A percentile compares a stretch with the other conserved stretches of the same genome.
Conservation (phyloP, 2,888 invertebrate species). For the Tipula lateralis region DNA sequence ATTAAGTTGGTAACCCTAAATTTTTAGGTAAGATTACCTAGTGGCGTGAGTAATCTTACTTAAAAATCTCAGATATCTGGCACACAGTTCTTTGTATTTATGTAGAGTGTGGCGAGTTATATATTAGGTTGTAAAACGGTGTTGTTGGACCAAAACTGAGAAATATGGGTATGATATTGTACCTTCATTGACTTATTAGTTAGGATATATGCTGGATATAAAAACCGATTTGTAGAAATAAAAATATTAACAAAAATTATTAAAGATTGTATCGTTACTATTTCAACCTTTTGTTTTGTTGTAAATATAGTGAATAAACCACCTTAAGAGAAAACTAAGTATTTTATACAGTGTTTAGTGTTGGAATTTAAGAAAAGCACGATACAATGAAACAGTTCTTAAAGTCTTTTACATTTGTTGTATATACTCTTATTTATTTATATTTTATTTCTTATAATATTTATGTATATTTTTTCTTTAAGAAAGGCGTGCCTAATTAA, state of each 20-base stretch:
- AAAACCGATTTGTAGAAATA: neutral
- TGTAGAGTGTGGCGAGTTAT: neutral
- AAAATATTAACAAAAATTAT: neutral
- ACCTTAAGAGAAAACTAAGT: slow-evolving; percentile 11
- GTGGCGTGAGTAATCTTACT: too few species aligned
- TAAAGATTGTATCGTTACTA: neutral
- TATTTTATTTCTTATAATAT: neutral
- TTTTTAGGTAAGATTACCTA: too few species aligned
- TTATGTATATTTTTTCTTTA: neutral
- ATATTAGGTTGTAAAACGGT: neutral
- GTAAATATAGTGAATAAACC: neutral
- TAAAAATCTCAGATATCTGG: too few species aligned
- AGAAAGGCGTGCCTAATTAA: slow-evolving; percentile 35
- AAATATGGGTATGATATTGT: too few species aligned
- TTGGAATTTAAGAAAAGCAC: neutral
- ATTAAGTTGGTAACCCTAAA: too few species aligned
- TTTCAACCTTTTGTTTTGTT: neutral
- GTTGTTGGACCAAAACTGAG: neutral
- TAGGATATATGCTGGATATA: neutral
- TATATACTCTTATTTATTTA: neutral
- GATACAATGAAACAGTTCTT: neutral
- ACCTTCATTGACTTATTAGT: too few species aligned
- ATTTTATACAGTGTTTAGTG: neutral
- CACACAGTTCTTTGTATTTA: too few species aligned
- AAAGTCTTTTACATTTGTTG: neutral